These are phyloP conservation scores for Sebastolobus alascanus DNA, from an alignment of 2,797 vertebrate genomes.

Conservation along the genomic window DNA sequence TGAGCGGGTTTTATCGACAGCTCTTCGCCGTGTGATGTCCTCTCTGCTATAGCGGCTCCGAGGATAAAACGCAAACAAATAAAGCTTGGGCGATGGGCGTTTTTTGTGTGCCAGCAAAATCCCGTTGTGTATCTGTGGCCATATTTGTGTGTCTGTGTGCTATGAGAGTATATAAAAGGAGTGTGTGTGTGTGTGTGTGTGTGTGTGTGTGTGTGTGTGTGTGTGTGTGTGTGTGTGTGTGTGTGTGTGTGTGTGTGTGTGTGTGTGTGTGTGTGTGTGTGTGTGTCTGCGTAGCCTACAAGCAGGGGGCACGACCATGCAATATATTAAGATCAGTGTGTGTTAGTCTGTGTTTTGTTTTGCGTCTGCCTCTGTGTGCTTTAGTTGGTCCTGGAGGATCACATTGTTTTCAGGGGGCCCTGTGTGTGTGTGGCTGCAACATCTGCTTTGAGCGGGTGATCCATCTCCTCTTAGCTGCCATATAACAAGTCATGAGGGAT, in stretches of 20 bases:
- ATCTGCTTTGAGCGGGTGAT: slow-evolving; percentile 86
- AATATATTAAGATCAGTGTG: slow-evolving; percentile 72
- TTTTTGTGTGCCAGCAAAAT: slow-evolving; percentile 56
- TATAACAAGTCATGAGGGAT: slow-evolving; percentile 89
- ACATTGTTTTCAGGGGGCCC: slow-evolving; percentile 81
- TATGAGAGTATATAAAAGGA: slow-evolving; percentile 51
- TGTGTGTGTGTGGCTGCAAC: slow-evolving; percentile 83
- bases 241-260: no score
- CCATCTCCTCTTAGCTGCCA: slow-evolving; percentile 86
- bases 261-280: slow-evolving; percentile 37
- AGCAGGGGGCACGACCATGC: slow-evolving; percentile 43
- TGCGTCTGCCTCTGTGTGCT: slow-evolving; percentile 63
- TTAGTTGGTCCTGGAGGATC: slow-evolving; percentile 85
- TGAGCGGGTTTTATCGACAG: slow-evolving; percentile 79
- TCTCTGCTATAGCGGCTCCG: slow-evolving; percentile 62
- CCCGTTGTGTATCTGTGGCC: slow-evolving; percentile 50
- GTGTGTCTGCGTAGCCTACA: slow-evolving; percentile 22
- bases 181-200: slow-evolving; percentile 1
- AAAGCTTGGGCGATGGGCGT: slow-evolving; percentile 59
- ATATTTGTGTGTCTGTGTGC: slow-evolving; percentile 38
- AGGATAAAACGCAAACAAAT: slow-evolving; percentile 78
- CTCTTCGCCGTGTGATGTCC: slow-evolving; percentile 70
- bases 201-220: no score
- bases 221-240: no score
- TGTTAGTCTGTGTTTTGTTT: slow-evolving; percentile 64